phyloP scores from a whole-genome alignment of 1,140 invertebrate genomes.

The Plectus sambesii region DNA sequence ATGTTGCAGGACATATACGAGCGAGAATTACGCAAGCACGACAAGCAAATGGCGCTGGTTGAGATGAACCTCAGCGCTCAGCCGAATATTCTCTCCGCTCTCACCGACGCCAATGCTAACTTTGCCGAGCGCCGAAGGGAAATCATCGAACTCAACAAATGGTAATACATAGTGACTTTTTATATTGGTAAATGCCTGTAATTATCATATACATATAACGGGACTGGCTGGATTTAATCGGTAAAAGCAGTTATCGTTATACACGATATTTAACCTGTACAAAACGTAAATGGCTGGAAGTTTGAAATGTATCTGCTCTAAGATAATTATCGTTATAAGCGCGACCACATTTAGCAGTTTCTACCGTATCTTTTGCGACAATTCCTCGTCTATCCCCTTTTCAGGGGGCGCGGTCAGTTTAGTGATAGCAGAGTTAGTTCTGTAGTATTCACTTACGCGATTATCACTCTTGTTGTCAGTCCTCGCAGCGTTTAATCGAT shows the following conservation, averaged over 20 bases:
- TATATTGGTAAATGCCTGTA: neutral
- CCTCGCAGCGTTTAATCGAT: constrained; percentile 13
- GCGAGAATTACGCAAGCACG: constrained; percentile 76
- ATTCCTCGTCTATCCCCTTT: too few species aligned
- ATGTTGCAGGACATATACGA: constrained; percentile 58
- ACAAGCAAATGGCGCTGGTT: constrained; percentile 53
- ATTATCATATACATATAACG: constrained; percentile 26
- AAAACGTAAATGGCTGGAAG: constrained; percentile 22
- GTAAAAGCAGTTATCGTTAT: constrained; percentile 21
- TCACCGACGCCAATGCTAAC: constrained; percentile 80
- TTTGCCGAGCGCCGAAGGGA: constrained; percentile 69
- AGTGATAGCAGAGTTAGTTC: too few species aligned
- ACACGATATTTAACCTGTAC: constrained; percentile 23
- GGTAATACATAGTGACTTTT: constrained; percentile 50
- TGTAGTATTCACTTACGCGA: too few species aligned
- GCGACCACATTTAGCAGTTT: constrained; percentile 4
- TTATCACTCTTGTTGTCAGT: constrained; percentile 15
- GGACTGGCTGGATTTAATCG: constrained; percentile 12
- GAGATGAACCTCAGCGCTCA: constrained; percentile 84
- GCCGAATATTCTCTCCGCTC: constrained; percentile 75
- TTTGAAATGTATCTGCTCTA: constrained; percentile 20
- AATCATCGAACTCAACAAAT: constrained; percentile 62
- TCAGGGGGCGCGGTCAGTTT: too few species aligned
- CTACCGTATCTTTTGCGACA: too few species aligned
- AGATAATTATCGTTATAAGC: neutral